Base-by-base conservation (phyloP, 2,797 vertebrate genomes). In the Martes flavigula region DNA sequence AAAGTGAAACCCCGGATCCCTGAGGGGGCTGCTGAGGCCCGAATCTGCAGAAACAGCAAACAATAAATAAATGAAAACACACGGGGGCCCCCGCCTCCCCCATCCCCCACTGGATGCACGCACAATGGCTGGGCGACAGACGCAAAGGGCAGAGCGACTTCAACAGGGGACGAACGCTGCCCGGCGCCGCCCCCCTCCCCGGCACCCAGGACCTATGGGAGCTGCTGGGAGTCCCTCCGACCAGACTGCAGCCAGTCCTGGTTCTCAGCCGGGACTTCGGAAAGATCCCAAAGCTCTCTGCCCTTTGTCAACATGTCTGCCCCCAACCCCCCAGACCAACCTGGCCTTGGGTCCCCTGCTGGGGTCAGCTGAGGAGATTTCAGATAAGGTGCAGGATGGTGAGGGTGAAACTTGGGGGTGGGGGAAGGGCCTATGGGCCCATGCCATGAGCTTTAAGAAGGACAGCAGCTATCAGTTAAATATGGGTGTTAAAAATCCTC, bases 41-140 rank as follows among this genome's bases (percentile, higher is more conserved):
- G 99, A 99, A 99, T 99, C 99, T 99, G 99, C 99, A 99, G 99
- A 99, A 99, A 99, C 99, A 99, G 99, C 99, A 99, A 99, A 99
- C 98, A 98, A 99, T 96, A 99, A 98, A 98, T 96, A 98, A 98
- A 99, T 98, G 99, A 99, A 98, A 99, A 98, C 98, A 99, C 96
- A 98, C 98, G 90, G 87, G 83, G 73, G 21, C 30, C 5, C 1
- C 78, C 15, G 2, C 51, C 40, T 14, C 90, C 87, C 79, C 94
- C 64, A 0, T 25, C 90, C 85, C 87, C 17, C 3, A 1, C 73
- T 1, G 66, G 82, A 87, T 2, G 86, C 91, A 5, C 48, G 27
- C 94, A 30, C 70, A 51, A 87, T 72, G 93, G 98, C 98, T 97
- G 94, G 98, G 95, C 97, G 94, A 95, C 97, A 88, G 97, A 96